Evolutionary conservation across 2,888 invertebrate species (phyloP).

Genomic region (Tanypteryx hageni): DNA sequence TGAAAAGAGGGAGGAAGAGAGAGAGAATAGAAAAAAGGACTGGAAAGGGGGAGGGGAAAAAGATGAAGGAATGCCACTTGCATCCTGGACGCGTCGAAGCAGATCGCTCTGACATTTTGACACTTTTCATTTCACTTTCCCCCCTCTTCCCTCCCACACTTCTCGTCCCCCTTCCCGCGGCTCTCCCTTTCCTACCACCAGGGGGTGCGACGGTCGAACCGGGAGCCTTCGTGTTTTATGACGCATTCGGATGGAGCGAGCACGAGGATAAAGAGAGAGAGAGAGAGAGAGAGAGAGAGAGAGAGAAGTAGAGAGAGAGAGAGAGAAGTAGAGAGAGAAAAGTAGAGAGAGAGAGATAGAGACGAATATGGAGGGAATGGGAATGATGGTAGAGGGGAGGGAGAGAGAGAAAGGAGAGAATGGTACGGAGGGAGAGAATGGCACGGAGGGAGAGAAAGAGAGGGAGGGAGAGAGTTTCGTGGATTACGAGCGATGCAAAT

Average conservation of each 20-base stretch:
- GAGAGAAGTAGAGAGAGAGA: not conserved
- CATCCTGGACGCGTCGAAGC: conserved; percentile 59
- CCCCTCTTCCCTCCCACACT: not conserved
- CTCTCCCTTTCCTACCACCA: not conserved
- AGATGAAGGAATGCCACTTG: conserved; percentile 54
- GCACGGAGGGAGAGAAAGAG: not conserved
- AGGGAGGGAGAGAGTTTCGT: conserved; percentile 25
- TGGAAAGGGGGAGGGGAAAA: not conserved
- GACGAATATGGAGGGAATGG: not conserved
- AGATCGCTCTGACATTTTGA: conserved; percentile 56
- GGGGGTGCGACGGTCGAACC: conserved; percentile 49
- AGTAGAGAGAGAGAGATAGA: not conserved
- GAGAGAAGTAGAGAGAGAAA: not conserved
- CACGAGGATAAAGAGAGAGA: not conserved
- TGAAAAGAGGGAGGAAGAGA: too few relatives aligned
- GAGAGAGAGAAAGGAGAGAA: not conserved
- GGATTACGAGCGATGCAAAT: conserved; percentile 63
- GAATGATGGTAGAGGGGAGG: conserved; percentile 21
- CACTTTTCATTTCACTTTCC: conserved; percentile 54
- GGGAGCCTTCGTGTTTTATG: conserved; percentile 50
- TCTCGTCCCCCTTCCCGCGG: not conserved
- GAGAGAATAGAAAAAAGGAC: too few relatives aligned
- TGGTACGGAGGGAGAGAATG: conserved; percentile 33
- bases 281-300: not conserved
- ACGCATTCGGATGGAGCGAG: conserved; percentile 12